These are phyloP conservation scores for Ciconia nigra DNA, from an alignment of 2,797 vertebrate species.

Conservation along the genomic window DNA sequence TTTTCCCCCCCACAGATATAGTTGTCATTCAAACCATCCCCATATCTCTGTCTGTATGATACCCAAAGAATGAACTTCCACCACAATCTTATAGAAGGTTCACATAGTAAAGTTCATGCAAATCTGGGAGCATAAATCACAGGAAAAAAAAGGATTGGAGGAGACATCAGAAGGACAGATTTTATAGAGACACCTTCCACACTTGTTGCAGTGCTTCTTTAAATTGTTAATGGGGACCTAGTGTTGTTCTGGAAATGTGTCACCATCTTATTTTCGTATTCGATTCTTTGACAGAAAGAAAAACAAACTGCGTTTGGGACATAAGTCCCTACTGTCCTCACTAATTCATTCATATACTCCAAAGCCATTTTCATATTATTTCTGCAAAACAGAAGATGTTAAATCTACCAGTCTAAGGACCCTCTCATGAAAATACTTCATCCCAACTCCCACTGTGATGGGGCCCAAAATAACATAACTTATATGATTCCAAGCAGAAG, in stretches of 20 bases:
- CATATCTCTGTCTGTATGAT: background rate
- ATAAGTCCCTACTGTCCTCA: background rate
- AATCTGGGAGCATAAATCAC: background rate
- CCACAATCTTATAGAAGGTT: background rate
- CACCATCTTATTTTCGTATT: background rate
- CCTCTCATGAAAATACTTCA: background rate
- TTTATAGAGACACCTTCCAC: background rate
- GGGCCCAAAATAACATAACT: background rate
- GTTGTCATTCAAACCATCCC: background rate
- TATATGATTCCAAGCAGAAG: background rate
- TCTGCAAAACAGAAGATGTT: background rate
- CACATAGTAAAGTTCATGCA: background rate
- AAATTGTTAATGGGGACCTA: background rate
- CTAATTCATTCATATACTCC: background rate
- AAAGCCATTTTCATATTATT: background rate
- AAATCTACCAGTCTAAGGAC: background rate
- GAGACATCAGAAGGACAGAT: background rate
- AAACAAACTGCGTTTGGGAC: background rate
- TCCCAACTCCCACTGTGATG: background rate
- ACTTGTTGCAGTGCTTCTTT: background rate
- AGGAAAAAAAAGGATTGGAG: background rate
- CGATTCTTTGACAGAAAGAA: background rate
- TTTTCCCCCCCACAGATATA: background rate
- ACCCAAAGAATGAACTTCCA: background rate
- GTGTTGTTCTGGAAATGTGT: background rate